Evolutionary conservation across 2,113 vertebrate species (phyloP).

Genomic region (Chascanopsetta lugubris): DNA sequence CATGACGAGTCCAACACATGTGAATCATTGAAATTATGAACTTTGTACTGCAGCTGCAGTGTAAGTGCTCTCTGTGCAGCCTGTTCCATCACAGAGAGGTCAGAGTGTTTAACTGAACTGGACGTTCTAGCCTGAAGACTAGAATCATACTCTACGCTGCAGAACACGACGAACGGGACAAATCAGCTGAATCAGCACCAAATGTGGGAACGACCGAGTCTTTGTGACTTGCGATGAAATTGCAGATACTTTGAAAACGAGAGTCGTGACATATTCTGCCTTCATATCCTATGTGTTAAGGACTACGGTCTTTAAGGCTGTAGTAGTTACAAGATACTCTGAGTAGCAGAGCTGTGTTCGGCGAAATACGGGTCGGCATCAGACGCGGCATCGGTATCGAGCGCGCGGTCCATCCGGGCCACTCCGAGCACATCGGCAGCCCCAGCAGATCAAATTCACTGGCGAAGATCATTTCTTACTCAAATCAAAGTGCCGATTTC

Average conservation of each 20-base stretch:
- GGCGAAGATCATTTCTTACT: constrained; percentile 43
- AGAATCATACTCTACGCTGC: background rate
- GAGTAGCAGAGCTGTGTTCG: no score
- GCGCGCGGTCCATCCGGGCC: background rate
- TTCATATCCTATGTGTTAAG: no score
- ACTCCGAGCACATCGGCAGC: background rate
- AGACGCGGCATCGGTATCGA: background rate
- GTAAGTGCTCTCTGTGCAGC: background rate
- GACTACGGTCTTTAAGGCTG: no score
- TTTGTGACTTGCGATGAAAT: no score
- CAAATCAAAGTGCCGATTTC: constrained; percentile 58
- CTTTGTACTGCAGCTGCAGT: background rate
- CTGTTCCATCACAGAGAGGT: background rate
- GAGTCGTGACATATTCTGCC: no score
- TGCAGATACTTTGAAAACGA: no score
- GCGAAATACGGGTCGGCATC: background rate
- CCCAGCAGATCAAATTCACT: constrained; percentile 33
- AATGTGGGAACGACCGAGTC: no score
- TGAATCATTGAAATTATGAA: background rate
- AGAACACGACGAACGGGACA: no score
- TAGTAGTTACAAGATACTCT: no score
- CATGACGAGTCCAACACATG: background rate
- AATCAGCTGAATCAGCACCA: background rate
- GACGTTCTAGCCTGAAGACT: background rate
- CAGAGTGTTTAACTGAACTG: background rate